Conservation (phyloP, 1,140 invertebrate genomes). For the Drosophila sproati region DNA sequence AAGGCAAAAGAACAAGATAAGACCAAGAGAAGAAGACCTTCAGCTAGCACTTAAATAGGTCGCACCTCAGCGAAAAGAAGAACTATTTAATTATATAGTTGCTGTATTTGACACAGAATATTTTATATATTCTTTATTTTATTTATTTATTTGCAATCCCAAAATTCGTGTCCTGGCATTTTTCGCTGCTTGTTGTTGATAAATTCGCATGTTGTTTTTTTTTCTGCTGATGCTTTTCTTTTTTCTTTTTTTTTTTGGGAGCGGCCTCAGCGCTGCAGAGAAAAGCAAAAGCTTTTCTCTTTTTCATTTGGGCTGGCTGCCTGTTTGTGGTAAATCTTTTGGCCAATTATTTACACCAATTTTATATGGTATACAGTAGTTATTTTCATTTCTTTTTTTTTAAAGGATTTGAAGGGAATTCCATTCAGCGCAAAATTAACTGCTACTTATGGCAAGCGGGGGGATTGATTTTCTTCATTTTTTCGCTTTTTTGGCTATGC, state of each 20-base stretch:
- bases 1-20: conserved; percentile 9
- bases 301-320: conserved; percentile 1
- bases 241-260: conserved; percentile 15
- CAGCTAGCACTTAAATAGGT: conserved; percentile 33
- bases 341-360: conserved; percentile 25
- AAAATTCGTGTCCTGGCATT: neutral
- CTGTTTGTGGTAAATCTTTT: conserved; percentile 32
- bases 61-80: conserved; percentile 4
- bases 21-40: conserved; percentile 27
- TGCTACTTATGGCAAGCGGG: conserved; percentile 30
- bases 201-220: conserved; percentile 20
- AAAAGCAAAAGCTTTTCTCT: conserved; percentile 30
- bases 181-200: conserved; percentile 29
- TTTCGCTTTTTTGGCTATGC: conserved; percentile 34
- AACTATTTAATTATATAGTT: too few relatives aligned
- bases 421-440: conserved; percentile 32
- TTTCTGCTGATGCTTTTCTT: neutral
- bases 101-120: too few relatives aligned
- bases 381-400: conserved; percentile 6
- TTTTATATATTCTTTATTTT: too few relatives aligned
- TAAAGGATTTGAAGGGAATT: conserved; percentile 41
- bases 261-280: conserved; percentile 34
- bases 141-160: neutral
- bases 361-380: neutral
- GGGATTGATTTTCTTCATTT: conserved; percentile 65